Evolutionary conservation across 2,113 vertebrate genomes (phyloP), one percentile per base, ranked within the genome.

Genomic region (Theropithecus gelada): DNA sequence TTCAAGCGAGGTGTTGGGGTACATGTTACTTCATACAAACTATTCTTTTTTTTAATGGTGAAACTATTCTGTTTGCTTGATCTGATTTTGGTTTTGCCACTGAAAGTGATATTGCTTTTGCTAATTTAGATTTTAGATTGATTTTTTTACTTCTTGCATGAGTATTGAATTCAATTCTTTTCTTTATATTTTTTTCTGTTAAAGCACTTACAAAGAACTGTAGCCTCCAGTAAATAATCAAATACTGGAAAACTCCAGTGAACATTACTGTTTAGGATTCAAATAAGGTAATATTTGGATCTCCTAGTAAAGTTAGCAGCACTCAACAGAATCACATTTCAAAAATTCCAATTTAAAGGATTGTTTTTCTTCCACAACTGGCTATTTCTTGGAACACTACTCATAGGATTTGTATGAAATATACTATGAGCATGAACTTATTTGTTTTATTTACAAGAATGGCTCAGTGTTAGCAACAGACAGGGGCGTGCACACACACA

Each of bases 41-140:
- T 48, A 90, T 91, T 85, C 32, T 10, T 23, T 73, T n/a, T 92
- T 87, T 70, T 80, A 45, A 75, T 48, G 35, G 45, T 55, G 12
- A 91, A 96, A 97, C 23, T 79, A 64, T 96, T 94, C 94, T 78
- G 3, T 78, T 68, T 95, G 25, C n/a, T 76, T 87, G 23, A 27
- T 92, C 59, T 68, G 13, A 75, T 70, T 79, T 95, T 93, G 20
- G 8, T 70, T 95, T 95, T 92, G 25, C 35, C 90, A 13, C 61
- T 80, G 23, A 96, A 96, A 90, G 48, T 32, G 27, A 79, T 38
- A 73, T 11, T 83, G 22, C 8, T 81, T 90, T 96, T 90, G 50
- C 11, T 90, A 81, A 70, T 68, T 89, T 93, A 82, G 32, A 96
- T 76, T 90, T 81, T 70, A 93, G 8, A 48, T 45, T 52, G 20